A percentile compares a stretch with the other conserved stretches of the same genome.
Evolutionary conservation across 2,797 vertebrate species (phyloP).

Genomic region (Anabas testudineus): DNA sequence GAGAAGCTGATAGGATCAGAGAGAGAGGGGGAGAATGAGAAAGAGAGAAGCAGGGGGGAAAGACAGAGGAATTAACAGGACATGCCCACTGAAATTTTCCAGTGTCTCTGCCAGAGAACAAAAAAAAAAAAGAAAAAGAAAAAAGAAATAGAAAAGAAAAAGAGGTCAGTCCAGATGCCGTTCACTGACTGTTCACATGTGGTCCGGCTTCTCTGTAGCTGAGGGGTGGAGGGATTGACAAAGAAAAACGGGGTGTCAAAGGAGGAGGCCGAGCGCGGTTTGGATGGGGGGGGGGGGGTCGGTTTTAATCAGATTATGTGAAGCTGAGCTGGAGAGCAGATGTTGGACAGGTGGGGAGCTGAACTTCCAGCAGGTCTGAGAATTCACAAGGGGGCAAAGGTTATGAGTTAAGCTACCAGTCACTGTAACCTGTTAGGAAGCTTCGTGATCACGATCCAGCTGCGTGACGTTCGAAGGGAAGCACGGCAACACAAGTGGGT

Average conservation of each 20-base stretch:
- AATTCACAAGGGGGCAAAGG: slow-evolving; percentile 15
- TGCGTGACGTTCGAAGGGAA: slow-evolving; percentile 4
- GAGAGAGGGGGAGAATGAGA: slow-evolving; percentile 50
- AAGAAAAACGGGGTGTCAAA: slow-evolving; percentile 27
- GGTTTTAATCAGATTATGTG: slow-evolving; percentile 45
- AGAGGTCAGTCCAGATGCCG: slow-evolving; percentile 70
- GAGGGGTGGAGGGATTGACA: slow-evolving; percentile 21
- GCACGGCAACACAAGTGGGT: not conserved
- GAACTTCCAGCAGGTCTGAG: slow-evolving; percentile 22
- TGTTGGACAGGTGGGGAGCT: slow-evolving; percentile 55
- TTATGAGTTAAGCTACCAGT: slow-evolving; percentile 26
- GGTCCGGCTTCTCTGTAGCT: slow-evolving; percentile 55
- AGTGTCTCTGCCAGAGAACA: slow-evolving; percentile 73
- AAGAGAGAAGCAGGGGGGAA: slow-evolving; percentile 31
- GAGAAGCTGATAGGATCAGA: slow-evolving; percentile 31
- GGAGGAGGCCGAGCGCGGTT: slow-evolving; percentile 18
- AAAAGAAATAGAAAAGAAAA: slow-evolving; percentile 12
- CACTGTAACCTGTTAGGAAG: slow-evolving; percentile 6
- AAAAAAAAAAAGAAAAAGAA: slow-evolving; percentile 50
- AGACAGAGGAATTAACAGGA: slow-evolving; percentile 59
- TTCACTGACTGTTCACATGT: slow-evolving; percentile 67
- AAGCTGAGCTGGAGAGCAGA: slow-evolving; percentile 45
- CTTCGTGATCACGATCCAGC: not conserved
- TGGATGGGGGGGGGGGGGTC: not conserved
- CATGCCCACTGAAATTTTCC: slow-evolving; percentile 77